Evolutionary conservation across 2,888 invertebrate genomes (phyloP).

Genomic region (Blera fallax): DNA sequence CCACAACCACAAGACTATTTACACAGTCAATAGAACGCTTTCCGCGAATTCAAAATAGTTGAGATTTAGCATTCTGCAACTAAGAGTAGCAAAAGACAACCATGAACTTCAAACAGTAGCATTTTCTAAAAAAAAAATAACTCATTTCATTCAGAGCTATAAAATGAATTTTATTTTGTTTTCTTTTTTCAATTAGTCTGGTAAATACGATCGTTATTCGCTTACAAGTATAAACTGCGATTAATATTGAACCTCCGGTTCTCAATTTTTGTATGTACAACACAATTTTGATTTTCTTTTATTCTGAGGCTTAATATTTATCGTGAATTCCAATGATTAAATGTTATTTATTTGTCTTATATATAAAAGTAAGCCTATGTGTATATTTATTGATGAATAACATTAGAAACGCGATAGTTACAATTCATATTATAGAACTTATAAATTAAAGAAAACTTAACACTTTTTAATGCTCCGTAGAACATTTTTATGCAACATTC

Average conservation of each 20-base stretch:
- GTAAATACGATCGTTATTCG: slow-evolving; percentile 3
- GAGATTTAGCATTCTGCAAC: too few species aligned
- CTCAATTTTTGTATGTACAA: neutral
- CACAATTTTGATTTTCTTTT: neutral
- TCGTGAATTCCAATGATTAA: neutral
- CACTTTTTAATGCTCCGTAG: slow-evolving; percentile 28
- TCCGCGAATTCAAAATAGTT: too few species aligned
- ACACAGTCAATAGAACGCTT: too few species aligned
- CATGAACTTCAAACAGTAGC: too few species aligned
- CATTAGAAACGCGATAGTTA: neutral
- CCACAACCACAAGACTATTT: too few species aligned
- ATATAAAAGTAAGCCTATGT: slow-evolving; percentile 7
- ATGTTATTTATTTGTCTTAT: neutral
- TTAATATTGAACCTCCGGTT: neutral
- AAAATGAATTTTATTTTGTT: slow-evolving; percentile 21
- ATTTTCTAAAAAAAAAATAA: neutral
- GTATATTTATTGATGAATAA: slow-evolving; percentile 5
- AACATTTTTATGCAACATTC: neutral
- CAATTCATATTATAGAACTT: slow-evolving; percentile 30
- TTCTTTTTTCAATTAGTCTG: neutral
- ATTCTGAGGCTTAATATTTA: neutral
- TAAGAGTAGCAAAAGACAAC: too few species aligned
- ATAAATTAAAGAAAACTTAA: slow-evolving; percentile 53
- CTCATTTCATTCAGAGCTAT: neutral
- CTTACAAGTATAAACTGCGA: neutral